Base-by-base conservation (phyloP, 2,113 vertebrate species). In the Origma solitaria region DNA sequence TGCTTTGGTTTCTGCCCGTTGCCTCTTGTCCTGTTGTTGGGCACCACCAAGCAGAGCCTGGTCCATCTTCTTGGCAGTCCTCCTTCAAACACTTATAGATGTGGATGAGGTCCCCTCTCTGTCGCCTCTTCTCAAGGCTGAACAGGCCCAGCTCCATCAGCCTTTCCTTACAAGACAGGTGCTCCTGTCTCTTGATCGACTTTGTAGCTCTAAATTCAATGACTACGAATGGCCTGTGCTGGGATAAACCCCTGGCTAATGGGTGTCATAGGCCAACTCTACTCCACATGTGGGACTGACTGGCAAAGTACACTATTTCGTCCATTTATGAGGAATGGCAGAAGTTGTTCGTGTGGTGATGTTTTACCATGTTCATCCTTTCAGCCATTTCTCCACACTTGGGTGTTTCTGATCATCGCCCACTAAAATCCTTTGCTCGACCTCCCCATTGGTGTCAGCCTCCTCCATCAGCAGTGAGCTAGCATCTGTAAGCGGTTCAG, bases 401-500 rank as follows among this genome's bases (percentile, higher is more conserved):
- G 35, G 28, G 28, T 60, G 37, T 56, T 71, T 54, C 65, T 79
- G 49, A 85, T 84, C 31, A 42, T 77, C 49, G 60, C 51, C 42
- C 66, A 24, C 56, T 71, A 11, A 93, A 93, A 94, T 71, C 51
- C 75, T 54, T 16, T 7, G 7, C 73, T 71, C 65, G 73, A 77
- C 71, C 79, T 56, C 57, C 47, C 44, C 71, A 73, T 51, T 24
- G 38, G 51, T 50, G 58, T 86, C 93, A 94, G 49, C 44, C 69
- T 77, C 6, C 90, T 72, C 73, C 75, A 23, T 30, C 40, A 65
- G 80, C 71, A 96, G 65, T 40, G 12, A 69, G 68, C 79, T 92
- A 76, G 61, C 79, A 80, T 88, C 93, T 81, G 45, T 86, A 88
- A 97, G 84, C 2, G 0, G 50, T 92, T 96, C 78, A 90, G 64